phyloP scores from a whole-genome alignment of 2,888 invertebrate species.

The Cheilosia pagana region DNA sequence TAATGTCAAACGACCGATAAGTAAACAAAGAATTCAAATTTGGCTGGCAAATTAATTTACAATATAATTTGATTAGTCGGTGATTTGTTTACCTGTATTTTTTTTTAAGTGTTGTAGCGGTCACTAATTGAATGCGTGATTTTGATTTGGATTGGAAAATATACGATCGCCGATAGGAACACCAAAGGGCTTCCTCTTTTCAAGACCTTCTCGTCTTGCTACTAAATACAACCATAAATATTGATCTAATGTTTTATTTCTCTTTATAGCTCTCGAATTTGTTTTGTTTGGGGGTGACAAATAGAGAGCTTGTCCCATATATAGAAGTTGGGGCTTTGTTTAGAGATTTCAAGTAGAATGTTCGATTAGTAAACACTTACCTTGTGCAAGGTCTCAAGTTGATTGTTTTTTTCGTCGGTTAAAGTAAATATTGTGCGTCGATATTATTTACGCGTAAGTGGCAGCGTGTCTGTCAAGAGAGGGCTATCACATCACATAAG shows the following conservation, averaged over 20 bases:
- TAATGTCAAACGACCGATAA: no score
- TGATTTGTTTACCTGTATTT: background rate
- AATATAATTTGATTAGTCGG: no score
- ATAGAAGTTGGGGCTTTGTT: background rate
- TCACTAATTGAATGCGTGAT: conserved; percentile 26
- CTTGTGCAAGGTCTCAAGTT: background rate
- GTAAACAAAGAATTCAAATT: no score
- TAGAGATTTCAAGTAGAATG: background rate
- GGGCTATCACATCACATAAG: no score
- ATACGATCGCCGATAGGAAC: background rate
- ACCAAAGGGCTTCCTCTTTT: background rate
- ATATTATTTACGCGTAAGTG: no score
- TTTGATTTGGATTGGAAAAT: background rate
- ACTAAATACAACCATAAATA: background rate
- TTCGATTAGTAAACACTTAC: background rate
- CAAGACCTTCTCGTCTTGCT: background rate
- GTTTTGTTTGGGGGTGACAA: background rate
- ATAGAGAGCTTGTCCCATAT: background rate
- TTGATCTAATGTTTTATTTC: background rate
- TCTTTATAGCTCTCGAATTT: background rate
- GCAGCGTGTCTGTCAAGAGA: no score
- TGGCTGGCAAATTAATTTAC: no score
- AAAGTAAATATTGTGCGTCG: no score
- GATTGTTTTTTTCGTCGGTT: background rate
- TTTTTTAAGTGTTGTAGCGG: background rate